Evolutionary conservation across 2,113 vertebrate genomes (phyloP).

Genomic region (Oxygymnocypris stewartii): DNA sequence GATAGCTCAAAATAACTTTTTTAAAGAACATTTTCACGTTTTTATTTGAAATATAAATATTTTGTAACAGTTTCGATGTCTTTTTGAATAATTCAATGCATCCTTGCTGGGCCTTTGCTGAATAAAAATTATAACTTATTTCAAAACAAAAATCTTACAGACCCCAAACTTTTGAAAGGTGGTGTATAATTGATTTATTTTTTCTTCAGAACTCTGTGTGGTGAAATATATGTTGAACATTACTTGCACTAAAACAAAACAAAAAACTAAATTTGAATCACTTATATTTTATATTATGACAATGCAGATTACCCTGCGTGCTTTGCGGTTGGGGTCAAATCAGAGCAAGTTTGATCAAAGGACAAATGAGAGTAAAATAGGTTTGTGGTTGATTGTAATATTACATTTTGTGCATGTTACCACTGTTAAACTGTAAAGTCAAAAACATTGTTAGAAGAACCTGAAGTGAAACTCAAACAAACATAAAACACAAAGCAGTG

Average conservation of each 20-base stretch:
- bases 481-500: not conserved
- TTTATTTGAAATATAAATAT: not conserved
- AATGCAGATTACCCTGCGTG: not conserved
- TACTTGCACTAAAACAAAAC: not conserved
- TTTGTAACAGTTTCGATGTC: too few relatives aligned
- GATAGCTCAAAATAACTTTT: not conserved
- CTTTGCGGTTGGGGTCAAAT: not conserved
- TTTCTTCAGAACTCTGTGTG: not conserved
- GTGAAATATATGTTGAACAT: not conserved
- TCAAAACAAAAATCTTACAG: not conserved
- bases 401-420: not conserved
- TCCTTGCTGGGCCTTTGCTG: too few relatives aligned
- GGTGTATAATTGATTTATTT: not conserved
- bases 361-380: not conserved
- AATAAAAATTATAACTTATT: not conserved
- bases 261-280: not conserved
- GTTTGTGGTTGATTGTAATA: not conserved
- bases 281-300: not conserved
- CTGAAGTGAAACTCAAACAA: not conserved
- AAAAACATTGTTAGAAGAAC: not conserved
- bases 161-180: not conserved
- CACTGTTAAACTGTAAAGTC: not conserved
- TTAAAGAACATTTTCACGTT: not conserved
- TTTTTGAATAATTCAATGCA: not conserved
- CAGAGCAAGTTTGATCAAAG: not conserved